Conservation (phyloP, 2,113 vertebrate genomes). For the Percina caprodes region DNA sequence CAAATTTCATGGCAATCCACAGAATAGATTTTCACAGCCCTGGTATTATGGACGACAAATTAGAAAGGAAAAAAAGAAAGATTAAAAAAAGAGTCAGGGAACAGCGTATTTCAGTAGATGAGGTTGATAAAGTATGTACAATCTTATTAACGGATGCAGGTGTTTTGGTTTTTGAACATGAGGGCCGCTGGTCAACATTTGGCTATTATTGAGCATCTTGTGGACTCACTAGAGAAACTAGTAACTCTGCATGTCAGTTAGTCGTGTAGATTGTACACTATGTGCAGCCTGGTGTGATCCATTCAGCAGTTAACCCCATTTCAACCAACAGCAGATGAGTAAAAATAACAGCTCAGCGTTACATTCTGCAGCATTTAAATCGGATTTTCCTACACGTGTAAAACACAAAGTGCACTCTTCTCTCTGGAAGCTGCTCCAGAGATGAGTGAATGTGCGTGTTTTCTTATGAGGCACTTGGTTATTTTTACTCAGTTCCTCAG, state of each 20-base stretch:
- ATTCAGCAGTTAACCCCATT: background rate
- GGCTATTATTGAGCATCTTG: background rate
- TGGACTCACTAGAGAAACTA: background rate
- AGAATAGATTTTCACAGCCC: background rate
- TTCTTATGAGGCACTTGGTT: conserved; percentile 10
- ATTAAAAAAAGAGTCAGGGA: background rate
- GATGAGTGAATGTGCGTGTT: background rate
- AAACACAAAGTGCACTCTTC: background rate
- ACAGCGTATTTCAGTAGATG: too few relatives aligned
- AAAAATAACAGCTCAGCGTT: background rate
- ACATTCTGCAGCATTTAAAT: background rate
- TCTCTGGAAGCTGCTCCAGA: background rate
- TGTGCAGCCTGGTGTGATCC: background rate
- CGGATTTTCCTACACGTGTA: background rate
- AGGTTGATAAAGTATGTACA: background rate
- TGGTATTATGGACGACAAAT: background rate
- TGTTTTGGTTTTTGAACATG: background rate
- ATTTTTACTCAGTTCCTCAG: conserved; percentile 19
- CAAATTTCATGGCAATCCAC: too few relatives aligned
- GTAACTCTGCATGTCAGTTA: background rate
- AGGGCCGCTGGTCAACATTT: background rate
- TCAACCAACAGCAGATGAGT: background rate
- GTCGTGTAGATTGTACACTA: background rate
- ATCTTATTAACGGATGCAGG: too few relatives aligned
- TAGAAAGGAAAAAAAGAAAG: background rate